phyloP scores from a whole-genome alignment of 2,888 invertebrate species.

The Ferrisia virgata region DNA sequence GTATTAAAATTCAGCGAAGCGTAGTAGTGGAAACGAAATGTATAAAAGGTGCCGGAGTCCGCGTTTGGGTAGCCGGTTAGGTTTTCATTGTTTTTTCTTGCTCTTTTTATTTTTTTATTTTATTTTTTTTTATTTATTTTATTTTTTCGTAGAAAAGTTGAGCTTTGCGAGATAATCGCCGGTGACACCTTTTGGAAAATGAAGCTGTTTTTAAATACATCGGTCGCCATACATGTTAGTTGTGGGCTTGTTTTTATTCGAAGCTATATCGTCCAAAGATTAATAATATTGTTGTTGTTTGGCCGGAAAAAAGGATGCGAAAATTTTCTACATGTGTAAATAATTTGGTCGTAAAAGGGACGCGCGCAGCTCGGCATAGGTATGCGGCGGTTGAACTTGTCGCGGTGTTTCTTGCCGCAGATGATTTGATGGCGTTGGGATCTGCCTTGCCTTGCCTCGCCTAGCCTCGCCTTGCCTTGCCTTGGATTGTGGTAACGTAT shows the following conservation, averaged over 20 bases:
- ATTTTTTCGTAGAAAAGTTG: background rate
- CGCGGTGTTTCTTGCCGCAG: slow-evolving; percentile 6
- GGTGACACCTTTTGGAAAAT: slow-evolving; percentile 12
- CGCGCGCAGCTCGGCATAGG: background rate
- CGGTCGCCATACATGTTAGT: background rate
- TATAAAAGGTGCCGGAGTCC: slow-evolving; percentile 12
- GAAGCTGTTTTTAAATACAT: background rate
- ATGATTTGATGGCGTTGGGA: background rate
- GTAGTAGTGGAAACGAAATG: slow-evolving; percentile 18
- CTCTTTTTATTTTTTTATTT: background rate
- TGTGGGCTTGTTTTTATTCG: slow-evolving; percentile 4
- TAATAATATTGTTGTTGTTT: background rate
- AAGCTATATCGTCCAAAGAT: slow-evolving; percentile 16
- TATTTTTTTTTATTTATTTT: background rate
- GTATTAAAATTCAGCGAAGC: slow-evolving; percentile 32
- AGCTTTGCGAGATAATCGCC: slow-evolving; percentile 25
- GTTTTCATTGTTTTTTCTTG: background rate
- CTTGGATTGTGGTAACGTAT: too few relatives aligned
- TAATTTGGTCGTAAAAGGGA: background rate
- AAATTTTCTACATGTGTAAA: slow-evolving; percentile 32
- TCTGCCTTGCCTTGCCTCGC: background rate
- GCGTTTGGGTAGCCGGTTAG: background rate
- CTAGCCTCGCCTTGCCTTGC: background rate
- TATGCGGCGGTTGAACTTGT: background rate
- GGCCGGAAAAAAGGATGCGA: background rate